These are phyloP conservation scores for Coelogynopora nodosa DNA, from an alignment of 2,888 invertebrate genomes.

Conservation along the genomic window DNA sequence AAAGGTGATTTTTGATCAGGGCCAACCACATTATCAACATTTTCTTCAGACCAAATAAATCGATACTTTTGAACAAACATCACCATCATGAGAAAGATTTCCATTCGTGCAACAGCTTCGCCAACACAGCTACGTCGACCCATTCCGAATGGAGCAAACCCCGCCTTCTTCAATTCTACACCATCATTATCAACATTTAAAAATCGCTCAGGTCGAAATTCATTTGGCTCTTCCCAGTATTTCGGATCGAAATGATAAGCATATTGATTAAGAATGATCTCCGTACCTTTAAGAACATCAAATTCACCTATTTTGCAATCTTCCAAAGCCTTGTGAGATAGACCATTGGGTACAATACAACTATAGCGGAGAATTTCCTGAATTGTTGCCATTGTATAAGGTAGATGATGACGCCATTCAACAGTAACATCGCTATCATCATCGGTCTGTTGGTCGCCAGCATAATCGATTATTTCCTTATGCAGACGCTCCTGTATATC, in stretches of 20 bases:
- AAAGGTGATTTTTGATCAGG: too few species aligned
- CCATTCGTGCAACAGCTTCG: background rate
- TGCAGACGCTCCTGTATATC: slow-evolving; percentile 13
- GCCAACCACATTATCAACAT: slow-evolving; percentile 1
- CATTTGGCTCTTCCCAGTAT: slow-evolving; percentile 52
- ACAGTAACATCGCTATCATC: background rate
- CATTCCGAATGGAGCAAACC: slow-evolving; percentile 33
- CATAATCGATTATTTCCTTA: background rate
- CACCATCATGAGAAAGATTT: background rate
- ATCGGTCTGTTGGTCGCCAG: background rate
- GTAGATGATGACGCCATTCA: background rate
- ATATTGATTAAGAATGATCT: slow-evolving; percentile 54
- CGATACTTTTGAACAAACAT: background rate
- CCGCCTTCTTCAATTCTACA: background rate
- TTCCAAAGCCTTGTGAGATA: slow-evolving; percentile 42
- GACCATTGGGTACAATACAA: background rate
- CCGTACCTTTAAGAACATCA: slow-evolving; percentile 49
- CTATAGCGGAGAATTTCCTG: slow-evolving; percentile 23
- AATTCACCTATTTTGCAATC: slow-evolving; percentile 45
- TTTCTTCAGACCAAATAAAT: background rate
- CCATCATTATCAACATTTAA: slow-evolving; percentile 49
- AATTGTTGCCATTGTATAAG: slow-evolving; percentile 7
- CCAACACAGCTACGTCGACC: slow-evolving; percentile 6
- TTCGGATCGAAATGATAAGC: slow-evolving; percentile 53
- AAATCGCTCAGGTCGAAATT: slow-evolving; percentile 54